phyloP scores from a whole-genome alignment of 2,888 invertebrate genomes.

The Phortica okadai region DNA sequence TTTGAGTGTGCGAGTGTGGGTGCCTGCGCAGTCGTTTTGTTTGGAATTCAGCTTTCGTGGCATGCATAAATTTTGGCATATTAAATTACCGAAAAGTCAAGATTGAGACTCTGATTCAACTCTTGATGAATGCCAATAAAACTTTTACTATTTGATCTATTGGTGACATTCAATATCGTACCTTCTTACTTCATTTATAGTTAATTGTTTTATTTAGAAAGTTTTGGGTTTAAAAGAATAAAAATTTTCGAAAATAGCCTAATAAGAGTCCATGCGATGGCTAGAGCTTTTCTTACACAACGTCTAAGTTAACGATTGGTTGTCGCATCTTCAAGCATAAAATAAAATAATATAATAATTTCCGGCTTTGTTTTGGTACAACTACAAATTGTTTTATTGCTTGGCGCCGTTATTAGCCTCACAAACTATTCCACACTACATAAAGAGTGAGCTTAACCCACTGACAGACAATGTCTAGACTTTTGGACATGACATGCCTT shows the following conservation, averaged over 20 bases:
- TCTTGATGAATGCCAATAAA: neutral
- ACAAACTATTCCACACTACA: neutral
- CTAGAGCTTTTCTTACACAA: too few species aligned
- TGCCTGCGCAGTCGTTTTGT: neutral
- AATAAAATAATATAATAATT: too few species aligned
- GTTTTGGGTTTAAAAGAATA: too few species aligned
- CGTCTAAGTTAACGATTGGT: too few species aligned
- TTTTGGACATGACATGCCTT: neutral
- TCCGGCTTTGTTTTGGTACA: neutral
- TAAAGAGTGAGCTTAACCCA: neutral
- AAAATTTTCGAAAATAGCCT: too few species aligned
- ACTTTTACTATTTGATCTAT: neutral
- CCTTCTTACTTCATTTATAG: too few species aligned
- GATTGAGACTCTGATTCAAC: neutral
- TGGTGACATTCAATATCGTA: neutral
- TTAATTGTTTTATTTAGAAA: too few species aligned
- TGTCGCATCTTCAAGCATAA: too few species aligned
- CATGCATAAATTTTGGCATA: slow-evolving; percentile 6
- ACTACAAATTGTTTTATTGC: neutral
- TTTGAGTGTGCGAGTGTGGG: slow-evolving; percentile 37
- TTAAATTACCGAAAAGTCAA: neutral
- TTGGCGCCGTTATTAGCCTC: slow-evolving; percentile 15
- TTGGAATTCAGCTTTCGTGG: neutral
- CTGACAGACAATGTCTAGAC: slow-evolving; percentile 26
- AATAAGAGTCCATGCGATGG: too few species aligned